Percentiles rank a stretch among this genome's conserved stretches.
These are phyloP conservation scores for Petromus typicus DNA, from an alignment of 2,113 vertebrate genomes.

Conservation along the genomic window DNA sequence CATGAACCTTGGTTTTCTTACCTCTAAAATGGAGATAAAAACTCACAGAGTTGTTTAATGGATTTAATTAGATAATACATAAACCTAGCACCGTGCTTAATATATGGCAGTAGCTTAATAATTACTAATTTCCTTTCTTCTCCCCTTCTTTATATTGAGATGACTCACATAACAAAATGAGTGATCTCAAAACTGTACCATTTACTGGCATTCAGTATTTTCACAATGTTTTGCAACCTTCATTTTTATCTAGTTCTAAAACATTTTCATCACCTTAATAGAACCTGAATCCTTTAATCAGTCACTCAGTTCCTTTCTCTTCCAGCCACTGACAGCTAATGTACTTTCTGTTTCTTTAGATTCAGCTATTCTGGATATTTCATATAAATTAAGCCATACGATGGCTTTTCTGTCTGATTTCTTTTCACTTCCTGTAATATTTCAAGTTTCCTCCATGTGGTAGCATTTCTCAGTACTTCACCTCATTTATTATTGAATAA, in stretches of 20 bases:
- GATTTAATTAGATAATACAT: neutral
- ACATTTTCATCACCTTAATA: neutral
- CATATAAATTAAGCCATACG: neutral
- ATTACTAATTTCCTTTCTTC: constrained; percentile 20
- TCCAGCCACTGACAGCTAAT: neutral
- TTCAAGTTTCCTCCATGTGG: neutral
- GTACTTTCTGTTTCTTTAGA: neutral
- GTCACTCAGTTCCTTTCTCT: neutral
- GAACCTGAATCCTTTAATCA: neutral
- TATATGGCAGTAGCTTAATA: neutral
- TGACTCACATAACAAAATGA: constrained; percentile 19
- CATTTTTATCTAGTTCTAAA: constrained; percentile 18
- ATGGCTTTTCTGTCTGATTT: neutral
- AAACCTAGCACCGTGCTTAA: neutral
- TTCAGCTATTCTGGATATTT: constrained; percentile 7
- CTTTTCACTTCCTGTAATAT: neutral
- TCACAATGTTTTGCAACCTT: neutral
- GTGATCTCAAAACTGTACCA: constrained; percentile 8
- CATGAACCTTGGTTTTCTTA: neutral
- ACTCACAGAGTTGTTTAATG: neutral
- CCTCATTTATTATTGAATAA: neutral
- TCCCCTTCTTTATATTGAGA: neutral
- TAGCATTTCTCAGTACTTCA: neutral
- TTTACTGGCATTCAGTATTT: neutral
- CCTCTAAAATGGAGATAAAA: constrained; percentile 24